Evolutionary conservation across 2,888 invertebrate genomes (phyloP).

Genomic region (Epinotia demarniana): DNA sequence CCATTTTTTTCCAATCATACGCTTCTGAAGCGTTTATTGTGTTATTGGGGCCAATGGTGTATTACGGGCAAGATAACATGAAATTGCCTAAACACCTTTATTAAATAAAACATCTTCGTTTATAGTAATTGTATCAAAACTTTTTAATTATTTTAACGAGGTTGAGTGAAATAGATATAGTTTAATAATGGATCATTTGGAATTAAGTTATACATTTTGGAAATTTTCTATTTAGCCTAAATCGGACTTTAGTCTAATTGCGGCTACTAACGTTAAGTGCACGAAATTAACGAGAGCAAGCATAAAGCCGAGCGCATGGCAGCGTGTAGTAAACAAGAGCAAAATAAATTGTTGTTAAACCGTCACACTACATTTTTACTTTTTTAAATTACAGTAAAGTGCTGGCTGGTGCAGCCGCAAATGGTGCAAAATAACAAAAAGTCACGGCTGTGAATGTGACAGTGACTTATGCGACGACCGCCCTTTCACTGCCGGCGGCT

Average conservation of each 20-base stretch:
- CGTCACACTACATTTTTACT: slow-evolving; percentile 31
- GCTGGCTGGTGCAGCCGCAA: slow-evolving; percentile 61
- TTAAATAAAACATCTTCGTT: too few relatives aligned
- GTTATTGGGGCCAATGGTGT: too few relatives aligned
- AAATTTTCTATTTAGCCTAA: slow-evolving; percentile 36
- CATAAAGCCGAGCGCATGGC: slow-evolving; percentile 6
- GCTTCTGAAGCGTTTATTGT: too few relatives aligned
- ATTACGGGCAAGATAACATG: too few relatives aligned
- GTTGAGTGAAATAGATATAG: background rate
- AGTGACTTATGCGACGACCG: slow-evolving; percentile 78
- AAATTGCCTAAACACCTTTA: too few relatives aligned
- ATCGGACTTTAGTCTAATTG: slow-evolving; percentile 20
- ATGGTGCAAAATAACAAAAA: slow-evolving; percentile 70
- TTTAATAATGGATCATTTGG: slow-evolving; percentile 1
- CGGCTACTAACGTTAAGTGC: slow-evolving; percentile 34
- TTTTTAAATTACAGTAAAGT: slow-evolving; percentile 40
- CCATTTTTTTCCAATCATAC: too few relatives aligned
- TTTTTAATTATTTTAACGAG: slow-evolving; percentile 25
- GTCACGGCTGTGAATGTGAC: slow-evolving; percentile 71
- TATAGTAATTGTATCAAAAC: background rate
- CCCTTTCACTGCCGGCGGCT: slow-evolving; percentile 70
- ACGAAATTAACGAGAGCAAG: slow-evolving; percentile 29
- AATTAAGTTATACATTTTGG: slow-evolving; percentile 12
- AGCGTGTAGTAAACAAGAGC: slow-evolving; percentile 21
- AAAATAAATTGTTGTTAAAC: slow-evolving; percentile 37